These are phyloP conservation scores for Cryptosula pallasiana DNA, from an alignment of 2,888 invertebrate genomes.

Conservation along the genomic window DNA sequence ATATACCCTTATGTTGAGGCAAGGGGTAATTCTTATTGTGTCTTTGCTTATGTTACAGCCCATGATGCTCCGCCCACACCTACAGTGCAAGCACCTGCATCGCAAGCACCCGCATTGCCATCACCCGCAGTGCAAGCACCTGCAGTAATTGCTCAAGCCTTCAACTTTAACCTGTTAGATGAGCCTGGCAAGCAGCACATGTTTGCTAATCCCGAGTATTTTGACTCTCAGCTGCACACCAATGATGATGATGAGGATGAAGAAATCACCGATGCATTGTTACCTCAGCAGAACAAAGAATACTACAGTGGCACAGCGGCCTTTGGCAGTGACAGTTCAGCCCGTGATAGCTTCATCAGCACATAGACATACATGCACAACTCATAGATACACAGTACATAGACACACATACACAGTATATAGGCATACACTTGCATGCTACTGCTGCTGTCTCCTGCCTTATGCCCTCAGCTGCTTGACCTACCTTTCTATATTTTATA, in stretches of 20 bases:
- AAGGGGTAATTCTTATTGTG: too few relatives aligned
- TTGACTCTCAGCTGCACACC: background rate
- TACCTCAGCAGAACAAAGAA: background rate
- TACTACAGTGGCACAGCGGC: background rate
- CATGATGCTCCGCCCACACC: constrained; percentile 18
- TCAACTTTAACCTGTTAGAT: background rate
- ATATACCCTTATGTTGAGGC: too few relatives aligned
- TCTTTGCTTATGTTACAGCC: background rate
- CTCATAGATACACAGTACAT: too few relatives aligned
- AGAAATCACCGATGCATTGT: background rate
- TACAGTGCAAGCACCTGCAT: background rate
- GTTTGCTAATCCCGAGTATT: constrained; percentile 21
- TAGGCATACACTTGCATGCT: too few relatives aligned
- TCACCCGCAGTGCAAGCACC: too few relatives aligned
- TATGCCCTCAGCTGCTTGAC: too few relatives aligned
- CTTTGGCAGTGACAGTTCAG: constrained; percentile 18
- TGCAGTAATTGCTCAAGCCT: background rate
- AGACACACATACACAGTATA: too few relatives aligned
- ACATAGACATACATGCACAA: too few relatives aligned
- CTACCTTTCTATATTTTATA: too few relatives aligned
- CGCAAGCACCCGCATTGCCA: background rate
- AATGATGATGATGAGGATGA: background rate
- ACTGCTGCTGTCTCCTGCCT: too few relatives aligned
- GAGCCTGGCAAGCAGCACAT: constrained; percentile 1
- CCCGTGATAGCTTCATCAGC: constrained; percentile 17